phyloP scores from a whole-genome alignment of 1,140 invertebrate genomes.

The Nephila pilipes region DNA sequence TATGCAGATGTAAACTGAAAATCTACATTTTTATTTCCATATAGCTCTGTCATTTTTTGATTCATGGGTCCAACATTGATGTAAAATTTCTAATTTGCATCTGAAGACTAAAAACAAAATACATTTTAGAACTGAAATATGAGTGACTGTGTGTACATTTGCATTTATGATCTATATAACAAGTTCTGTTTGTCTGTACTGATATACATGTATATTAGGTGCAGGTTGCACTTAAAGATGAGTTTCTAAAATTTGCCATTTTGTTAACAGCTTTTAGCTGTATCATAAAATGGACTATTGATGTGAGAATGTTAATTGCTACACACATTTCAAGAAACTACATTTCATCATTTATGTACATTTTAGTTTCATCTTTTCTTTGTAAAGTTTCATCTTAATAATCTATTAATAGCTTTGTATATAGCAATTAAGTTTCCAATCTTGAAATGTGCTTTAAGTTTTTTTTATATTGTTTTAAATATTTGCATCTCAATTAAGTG shows the following conservation, averaged over 20 bases:
- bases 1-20: background rate
- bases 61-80: conserved; percentile 68
- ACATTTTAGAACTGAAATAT: background rate
- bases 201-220: background rate
- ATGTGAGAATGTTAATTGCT: conserved; percentile 9
- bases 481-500: conserved; percentile 36
- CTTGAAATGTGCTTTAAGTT: conserved; percentile 51
- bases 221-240: background rate
- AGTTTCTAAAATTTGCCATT: background rate
- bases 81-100: conserved; percentile 44
- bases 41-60: background rate
- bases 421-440: conserved; percentile 64
- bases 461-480: conserved; percentile 33
- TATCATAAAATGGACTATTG: background rate
- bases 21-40: background rate
- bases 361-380: conserved; percentile 75
- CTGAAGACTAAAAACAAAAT: conserved; percentile 4
- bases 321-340: conserved; percentile 30
- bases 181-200: background rate
- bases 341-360: conserved; percentile 70
- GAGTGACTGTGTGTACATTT: conserved; percentile 3
- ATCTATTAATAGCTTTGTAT: conserved; percentile 68
- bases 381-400: conserved; percentile 70
- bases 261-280: background rate
- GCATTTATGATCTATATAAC: background rate